Conservation (phyloP, 2,888 invertebrate species). For the Polydrusus pterygomalis region DNA sequence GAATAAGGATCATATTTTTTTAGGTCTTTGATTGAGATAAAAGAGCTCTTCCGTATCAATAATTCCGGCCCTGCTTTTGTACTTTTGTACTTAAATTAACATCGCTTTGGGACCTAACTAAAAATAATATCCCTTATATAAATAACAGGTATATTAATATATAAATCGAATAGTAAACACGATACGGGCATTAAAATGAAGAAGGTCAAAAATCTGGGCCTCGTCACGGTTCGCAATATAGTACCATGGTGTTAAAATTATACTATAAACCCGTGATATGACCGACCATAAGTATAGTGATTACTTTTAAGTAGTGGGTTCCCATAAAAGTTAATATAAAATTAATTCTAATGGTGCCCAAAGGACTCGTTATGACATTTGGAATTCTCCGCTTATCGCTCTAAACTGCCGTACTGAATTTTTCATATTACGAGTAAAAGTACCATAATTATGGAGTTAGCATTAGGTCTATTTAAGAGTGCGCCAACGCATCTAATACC, state of each 20-base stretch:
- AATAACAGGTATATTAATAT: conserved; percentile 13
- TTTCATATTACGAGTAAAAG: too few relatives aligned
- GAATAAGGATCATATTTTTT: too few relatives aligned
- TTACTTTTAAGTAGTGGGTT: conserved; percentile 51
- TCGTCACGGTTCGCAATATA: conserved; percentile 46
- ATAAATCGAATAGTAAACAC: conserved; percentile 46
- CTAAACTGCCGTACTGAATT: conserved; percentile 12
- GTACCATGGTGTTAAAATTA: conserved; percentile 55
- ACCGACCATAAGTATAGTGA: conserved; percentile 48
- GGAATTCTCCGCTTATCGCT: conserved; percentile 38
- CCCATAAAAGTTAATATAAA: conserved; percentile 53
- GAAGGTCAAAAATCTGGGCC: conserved; percentile 54
- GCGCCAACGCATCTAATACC: too few relatives aligned
- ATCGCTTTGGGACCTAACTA: neutral
- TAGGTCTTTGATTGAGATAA: too few relatives aligned
- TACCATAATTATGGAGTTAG: too few relatives aligned
- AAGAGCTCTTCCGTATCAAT: too few relatives aligned
- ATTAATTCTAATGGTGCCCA: conserved; percentile 55
- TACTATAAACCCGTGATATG: conserved; percentile 49
- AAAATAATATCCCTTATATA: conserved; percentile 1
- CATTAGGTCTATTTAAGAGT: too few relatives aligned
- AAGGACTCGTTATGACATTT: conserved; percentile 53
- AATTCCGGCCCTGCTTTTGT: too few relatives aligned
- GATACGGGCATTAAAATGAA: conserved; percentile 45
- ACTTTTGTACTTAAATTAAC: too few relatives aligned